Evolutionary conservation across 2,888 invertebrate species (phyloP).

Genomic region (Agrotis segetum): DNA sequence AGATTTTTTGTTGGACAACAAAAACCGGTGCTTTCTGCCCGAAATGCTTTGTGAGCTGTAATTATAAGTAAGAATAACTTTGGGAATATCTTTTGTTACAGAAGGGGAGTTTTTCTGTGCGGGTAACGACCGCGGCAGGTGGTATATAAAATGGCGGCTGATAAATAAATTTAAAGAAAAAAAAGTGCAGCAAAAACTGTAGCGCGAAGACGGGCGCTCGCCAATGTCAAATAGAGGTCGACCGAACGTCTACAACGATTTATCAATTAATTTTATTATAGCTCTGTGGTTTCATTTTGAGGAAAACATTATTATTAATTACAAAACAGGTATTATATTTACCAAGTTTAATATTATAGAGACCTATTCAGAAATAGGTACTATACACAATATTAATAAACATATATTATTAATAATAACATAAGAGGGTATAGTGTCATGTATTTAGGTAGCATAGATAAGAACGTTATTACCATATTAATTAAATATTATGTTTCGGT

Average conservation of each 20-base stretch:
- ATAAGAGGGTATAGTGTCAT: slow-evolving; percentile 6
- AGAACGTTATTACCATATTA: slow-evolving; percentile 30
- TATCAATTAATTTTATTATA: slow-evolving; percentile 34
- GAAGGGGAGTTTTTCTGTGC: slow-evolving; percentile 87
- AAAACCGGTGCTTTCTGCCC: slow-evolving; percentile 81
- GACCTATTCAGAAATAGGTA: slow-evolving; percentile 15
- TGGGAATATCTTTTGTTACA: slow-evolving; percentile 87
- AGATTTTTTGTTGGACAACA: slow-evolving; percentile 81
- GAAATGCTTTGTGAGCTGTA: slow-evolving; percentile 86
- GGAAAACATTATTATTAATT: slow-evolving; percentile 46
- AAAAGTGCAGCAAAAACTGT: slow-evolving; percentile 86
- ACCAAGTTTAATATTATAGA: slow-evolving; percentile 2
- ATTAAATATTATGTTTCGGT: slow-evolving; percentile 46
- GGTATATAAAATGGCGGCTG: slow-evolving; percentile 85
- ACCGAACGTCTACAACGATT: slow-evolving; percentile 62
- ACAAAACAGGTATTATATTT: slow-evolving; percentile 25
- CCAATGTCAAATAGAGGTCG: slow-evolving; percentile 89
- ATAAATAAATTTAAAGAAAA: slow-evolving; percentile 82
- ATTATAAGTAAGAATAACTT: slow-evolving; percentile 90
- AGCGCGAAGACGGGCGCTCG: slow-evolving; percentile 70
- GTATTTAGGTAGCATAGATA: slow-evolving; percentile 28
- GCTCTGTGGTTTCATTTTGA: slow-evolving; percentile 34
- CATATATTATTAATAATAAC: slow-evolving; percentile 38
- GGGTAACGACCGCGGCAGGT: slow-evolving; percentile 90
- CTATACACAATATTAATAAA: slow-evolving; percentile 23